Conservation (phyloP, 2,888 invertebrate genomes). For the Rhimphoctona megacephalus region DNA sequence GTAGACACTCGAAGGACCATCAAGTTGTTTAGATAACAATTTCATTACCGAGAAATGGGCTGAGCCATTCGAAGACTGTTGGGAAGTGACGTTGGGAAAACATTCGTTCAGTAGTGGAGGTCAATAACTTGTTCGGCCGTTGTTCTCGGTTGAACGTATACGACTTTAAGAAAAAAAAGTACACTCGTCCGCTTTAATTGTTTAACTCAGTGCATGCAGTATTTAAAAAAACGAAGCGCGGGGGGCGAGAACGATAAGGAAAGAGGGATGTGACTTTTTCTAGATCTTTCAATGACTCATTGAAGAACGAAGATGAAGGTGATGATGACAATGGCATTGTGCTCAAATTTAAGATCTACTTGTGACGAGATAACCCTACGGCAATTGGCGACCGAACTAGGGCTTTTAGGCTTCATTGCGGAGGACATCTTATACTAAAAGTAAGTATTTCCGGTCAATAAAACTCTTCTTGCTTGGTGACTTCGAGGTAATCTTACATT, state of each 20-base stretch:
- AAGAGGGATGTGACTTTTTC: background rate
- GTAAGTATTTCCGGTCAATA: conserved; percentile 54
- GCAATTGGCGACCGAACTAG: conserved; percentile 57
- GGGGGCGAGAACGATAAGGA: background rate
- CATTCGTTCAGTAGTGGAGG: conserved; percentile 38
- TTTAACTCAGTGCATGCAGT: background rate
- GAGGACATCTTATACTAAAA: conserved; percentile 59
- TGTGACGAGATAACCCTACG: conserved; percentile 70
- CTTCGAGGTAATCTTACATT: background rate
- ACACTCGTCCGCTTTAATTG: background rate
- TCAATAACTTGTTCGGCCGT: conserved; percentile 49
- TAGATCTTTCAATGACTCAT: background rate
- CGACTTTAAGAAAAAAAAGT: background rate
- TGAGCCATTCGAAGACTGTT: background rate
- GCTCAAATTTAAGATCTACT: conserved; percentile 42
- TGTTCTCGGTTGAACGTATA: background rate
- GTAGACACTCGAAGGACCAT: background rate
- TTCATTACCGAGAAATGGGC: background rate
- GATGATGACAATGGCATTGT: conserved; percentile 14
- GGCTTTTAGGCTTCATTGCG: conserved; percentile 49
- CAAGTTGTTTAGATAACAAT: background rate
- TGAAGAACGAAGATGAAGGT: conserved; percentile 1
- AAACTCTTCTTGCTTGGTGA: background rate
- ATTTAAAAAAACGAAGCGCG: background rate
- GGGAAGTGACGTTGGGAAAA: background rate